Percentiles rank a stretch among this genome's conserved stretches.
Evolutionary conservation across 1,140 invertebrate genomes (phyloP).

Genomic region (Dreissena polymorpha): DNA sequence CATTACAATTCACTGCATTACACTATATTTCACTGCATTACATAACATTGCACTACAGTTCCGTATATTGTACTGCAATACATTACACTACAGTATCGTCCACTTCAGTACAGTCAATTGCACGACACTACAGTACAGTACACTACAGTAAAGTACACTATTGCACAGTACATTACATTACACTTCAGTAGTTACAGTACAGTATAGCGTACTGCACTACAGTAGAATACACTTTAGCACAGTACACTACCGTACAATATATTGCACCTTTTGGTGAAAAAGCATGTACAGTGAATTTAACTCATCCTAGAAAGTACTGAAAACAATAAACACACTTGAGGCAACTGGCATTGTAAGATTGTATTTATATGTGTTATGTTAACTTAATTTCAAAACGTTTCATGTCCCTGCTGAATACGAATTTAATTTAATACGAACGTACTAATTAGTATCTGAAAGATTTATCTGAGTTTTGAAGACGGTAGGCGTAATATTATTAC

Average conservation of each 20-base stretch:
- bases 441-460: too few species aligned
- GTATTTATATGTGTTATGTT: too few species aligned
- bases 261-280: too few species aligned
- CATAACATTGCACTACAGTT: conserved; percentile 37
- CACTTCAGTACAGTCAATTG: conserved; percentile 23
- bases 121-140: conserved; percentile 51
- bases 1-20: conserved; percentile 19
- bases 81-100: conserved; percentile 24
- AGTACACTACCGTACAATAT: conserved; percentile 40
- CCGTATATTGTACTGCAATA: conserved; percentile 17
- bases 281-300: too few species aligned
- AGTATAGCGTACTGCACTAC: conserved; percentile 36
- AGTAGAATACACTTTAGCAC: conserved; percentile 32
- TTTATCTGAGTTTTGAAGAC: too few species aligned
- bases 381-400: too few species aligned
- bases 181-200: conserved; percentile 26
- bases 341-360: too few species aligned
- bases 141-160: conserved; percentile 40
- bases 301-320: too few species aligned
- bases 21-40: conserved; percentile 17
- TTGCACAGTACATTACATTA: conserved; percentile 37
- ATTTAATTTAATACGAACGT: too few species aligned
- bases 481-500: too few species aligned
- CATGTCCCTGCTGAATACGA: too few species aligned
- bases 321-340: too few species aligned